Percentiles rank a stretch among this genome's conserved stretches.
Conservation (phyloP, 2,797 vertebrate genomes). For the Notolepis coatsorum region DNA sequence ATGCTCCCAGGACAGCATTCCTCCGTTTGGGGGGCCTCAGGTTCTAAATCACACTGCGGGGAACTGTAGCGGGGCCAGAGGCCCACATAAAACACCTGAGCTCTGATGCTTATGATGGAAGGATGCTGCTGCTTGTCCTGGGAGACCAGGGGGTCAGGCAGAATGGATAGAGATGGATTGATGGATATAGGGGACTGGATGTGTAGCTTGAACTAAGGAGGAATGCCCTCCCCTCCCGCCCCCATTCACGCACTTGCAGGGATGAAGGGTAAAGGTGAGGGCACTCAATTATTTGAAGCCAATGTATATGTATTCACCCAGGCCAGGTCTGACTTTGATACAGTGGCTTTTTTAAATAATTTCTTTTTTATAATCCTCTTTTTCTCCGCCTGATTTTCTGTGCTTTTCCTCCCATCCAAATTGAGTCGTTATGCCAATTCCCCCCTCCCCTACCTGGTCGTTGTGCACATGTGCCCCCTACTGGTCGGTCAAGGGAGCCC, state of each 20-base stretch:
- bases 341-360: too few species aligned
- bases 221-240: slow-evolving; percentile 1
- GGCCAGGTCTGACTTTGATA: too few species aligned
- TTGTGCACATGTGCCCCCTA: too few species aligned
- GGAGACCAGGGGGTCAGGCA: slow-evolving; percentile 23
- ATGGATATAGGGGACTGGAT: slow-evolving; percentile 32
- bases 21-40: slow-evolving; percentile 15
- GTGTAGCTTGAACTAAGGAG: slow-evolving; percentile 38
- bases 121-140: slow-evolving; percentile 16
- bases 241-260: neutral
- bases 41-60: slow-evolving; percentile 62
- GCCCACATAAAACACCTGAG: slow-evolving; percentile 63
- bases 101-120: slow-evolving; percentile 54
- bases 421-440: too few species aligned
- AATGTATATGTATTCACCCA: too few species aligned
- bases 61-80: slow-evolving; percentile 67
- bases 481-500: too few species aligned
- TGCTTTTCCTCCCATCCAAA: too few species aligned
- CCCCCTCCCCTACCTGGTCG: too few species aligned
- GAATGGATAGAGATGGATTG: slow-evolving; percentile 29
- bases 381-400: too few species aligned
- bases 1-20: slow-evolving; percentile 31
- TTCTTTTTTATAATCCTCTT: too few species aligned
- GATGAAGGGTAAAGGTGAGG: too few species aligned
- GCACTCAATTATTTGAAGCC: too few species aligned